These are phyloP conservation scores for Acromyrmex charruanus DNA, from an alignment of 1,140 invertebrate genomes.

Conservation along the genomic window DNA sequence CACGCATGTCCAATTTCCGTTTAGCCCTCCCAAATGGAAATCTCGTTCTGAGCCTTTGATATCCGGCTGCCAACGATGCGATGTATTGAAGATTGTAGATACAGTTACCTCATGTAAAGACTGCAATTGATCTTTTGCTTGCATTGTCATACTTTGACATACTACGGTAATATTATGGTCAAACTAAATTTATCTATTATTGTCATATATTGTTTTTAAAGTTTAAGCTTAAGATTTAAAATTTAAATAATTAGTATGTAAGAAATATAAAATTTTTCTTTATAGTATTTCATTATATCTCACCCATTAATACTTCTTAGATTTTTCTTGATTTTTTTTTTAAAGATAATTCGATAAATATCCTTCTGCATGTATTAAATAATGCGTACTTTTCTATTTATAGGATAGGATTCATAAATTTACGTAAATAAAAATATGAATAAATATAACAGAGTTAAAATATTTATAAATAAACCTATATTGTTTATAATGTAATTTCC, in stretches of 20 bases:
- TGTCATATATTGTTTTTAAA: background rate
- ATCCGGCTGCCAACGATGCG: constrained; percentile 26
- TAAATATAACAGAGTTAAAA: constrained; percentile 1
- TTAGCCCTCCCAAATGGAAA: constrained; percentile 38
- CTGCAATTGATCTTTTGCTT: background rate
- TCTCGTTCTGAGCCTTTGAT: constrained; percentile 42
- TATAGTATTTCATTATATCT: background rate
- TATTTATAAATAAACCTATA: background rate
- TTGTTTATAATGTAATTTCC: background rate
- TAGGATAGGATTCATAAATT: background rate
- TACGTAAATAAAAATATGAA: background rate
- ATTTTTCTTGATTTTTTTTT: background rate
- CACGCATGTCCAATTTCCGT: constrained; percentile 52
- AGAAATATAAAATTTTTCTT: background rate
- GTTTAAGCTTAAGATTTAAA: background rate
- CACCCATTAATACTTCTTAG: background rate
- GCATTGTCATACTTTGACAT: background rate
- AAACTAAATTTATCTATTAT: background rate
- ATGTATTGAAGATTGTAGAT: constrained; percentile 10
- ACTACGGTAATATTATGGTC: background rate
- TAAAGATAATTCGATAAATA: background rate
- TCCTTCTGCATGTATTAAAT: background rate
- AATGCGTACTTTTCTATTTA: background rate
- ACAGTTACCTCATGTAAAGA: background rate
- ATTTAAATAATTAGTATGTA: background rate